Percentiles rank a stretch among this genome's conserved stretches.
Evolutionary conservation across 2,888 invertebrate species (phyloP).

Genomic region (Ypsolopha scabrella): DNA sequence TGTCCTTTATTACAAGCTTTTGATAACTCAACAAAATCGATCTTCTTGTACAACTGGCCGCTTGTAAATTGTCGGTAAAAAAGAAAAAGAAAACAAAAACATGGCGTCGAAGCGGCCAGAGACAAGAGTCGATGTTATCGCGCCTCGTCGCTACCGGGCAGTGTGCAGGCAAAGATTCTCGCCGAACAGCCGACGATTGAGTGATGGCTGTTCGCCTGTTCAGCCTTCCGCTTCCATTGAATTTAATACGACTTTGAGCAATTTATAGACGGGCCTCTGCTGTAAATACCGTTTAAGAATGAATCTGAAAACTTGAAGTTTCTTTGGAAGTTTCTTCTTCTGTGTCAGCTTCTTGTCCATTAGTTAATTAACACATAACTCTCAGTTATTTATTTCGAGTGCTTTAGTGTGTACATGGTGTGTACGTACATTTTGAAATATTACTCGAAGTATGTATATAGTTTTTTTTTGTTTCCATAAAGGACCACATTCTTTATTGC

Average conservation of each 20-base stretch:
- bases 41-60: neutral
- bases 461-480: too few relatives aligned
- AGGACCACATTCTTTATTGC: too few relatives aligned
- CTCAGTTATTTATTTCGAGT: too few relatives aligned
- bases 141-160: constrained; percentile 21
- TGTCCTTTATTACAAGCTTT: too few relatives aligned
- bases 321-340: too few relatives aligned
- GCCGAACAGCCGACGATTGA: neutral
- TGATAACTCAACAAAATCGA: neutral
- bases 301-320: too few relatives aligned
- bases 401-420: too few relatives aligned
- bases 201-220: neutral
- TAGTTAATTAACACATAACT: too few relatives aligned
- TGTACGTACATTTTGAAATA: too few relatives aligned
- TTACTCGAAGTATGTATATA: too few relatives aligned
- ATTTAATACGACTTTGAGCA: neutral
- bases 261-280: neutral
- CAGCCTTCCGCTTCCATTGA: neutral
- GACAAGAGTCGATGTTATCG: constrained; percentile 33
- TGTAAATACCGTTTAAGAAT: neutral
- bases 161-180: constrained; percentile 24
- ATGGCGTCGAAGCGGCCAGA: constrained; percentile 23
- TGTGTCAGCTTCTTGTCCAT: too few relatives aligned
- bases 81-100: constrained; percentile 21
- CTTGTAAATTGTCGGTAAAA: neutral